Evolutionary conservation across 1,140 invertebrate genomes (phyloP), one percentile per base, ranked within the genome.

Genomic region (Mesaphorura yosii): DNA sequence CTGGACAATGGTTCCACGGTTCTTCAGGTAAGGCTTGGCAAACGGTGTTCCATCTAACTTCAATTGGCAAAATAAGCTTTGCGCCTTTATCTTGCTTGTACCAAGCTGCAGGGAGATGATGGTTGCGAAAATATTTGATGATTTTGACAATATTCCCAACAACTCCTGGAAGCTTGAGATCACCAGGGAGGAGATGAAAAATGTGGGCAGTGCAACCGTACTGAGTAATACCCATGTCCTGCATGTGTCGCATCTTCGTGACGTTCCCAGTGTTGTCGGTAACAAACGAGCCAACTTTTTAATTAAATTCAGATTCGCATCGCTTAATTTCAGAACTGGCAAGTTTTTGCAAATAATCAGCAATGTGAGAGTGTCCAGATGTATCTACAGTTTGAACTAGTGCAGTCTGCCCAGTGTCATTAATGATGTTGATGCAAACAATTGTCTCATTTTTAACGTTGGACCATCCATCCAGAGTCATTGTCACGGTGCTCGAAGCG

Each of bases 61-160:
- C 40, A 22, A 7, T 10, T 12, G 40, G 40, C 6, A 42, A 7
- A 6, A 10, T 17, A 10, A 42, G 17, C 40, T 10, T 42, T 22
- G 10, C 23, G 6, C 40, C 40, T 17, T 22, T 22, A 7, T n/a
- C 40, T 42, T 17, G n/a, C 23, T 17, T 42, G 40, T 42, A 42
- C 40, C 40, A 42, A 17, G 40, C 40, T 7, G 7, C 7, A 10
- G 40, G 40, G 7, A 10, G 6, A 42, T 42, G 40, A 10, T 7
- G n/a, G 23, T 42, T 42, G n/a, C 40, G 6, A 22, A 42, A 42
- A 42, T 42, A 42, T 22, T 42, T 42, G 40, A 42, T 42, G n/a
- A 42, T 12, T 42, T 42, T 42, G n/a, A 42, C 7, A 17, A 42
- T 22, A 17, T 6, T 6, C 10, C n/a, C 40, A 19, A 7, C 40